These are phyloP conservation scores for Alca torda DNA, from an alignment of 2,797 vertebrate genomes.

Conservation along the genomic window DNA sequence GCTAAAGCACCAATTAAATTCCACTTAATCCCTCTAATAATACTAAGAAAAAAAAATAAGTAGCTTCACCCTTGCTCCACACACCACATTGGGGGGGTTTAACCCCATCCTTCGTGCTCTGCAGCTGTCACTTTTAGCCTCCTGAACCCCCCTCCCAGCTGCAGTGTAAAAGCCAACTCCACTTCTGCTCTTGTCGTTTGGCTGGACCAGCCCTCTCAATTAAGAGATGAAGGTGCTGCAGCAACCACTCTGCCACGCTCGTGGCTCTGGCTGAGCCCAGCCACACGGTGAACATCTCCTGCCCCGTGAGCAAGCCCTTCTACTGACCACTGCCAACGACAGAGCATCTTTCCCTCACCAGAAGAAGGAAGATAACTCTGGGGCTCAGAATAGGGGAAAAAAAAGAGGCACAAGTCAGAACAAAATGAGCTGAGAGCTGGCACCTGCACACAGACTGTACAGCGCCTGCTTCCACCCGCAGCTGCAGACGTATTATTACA, in stretches of 20 bases:
- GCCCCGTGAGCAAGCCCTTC: neutral
- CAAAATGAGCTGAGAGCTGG: neutral
- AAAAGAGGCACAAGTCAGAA: neutral
- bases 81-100: rapidly evolving
- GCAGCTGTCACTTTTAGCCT: neutral
- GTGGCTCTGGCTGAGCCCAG: neutral
- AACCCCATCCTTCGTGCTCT: neutral
- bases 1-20: conserved; percentile 45
- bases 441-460: neutral
- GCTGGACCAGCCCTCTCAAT: neutral
- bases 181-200: neutral
- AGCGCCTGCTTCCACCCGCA: neutral
- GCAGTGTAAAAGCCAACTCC: neutral
- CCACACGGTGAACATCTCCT: neutral
- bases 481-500: neutral
- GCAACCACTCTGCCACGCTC: neutral
- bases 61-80: neutral
- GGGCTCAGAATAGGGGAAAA: neutral
- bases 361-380: neutral
- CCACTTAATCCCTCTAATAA: conserved; percentile 45
- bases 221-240: neutral
- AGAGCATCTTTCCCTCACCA: neutral
- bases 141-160: neutral
- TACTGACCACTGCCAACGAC: rapidly evolving
- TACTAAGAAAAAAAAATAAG: neutral